Base-by-base conservation (phyloP, 2,113 vertebrate species). In the Maccullochella peelii region DNA sequence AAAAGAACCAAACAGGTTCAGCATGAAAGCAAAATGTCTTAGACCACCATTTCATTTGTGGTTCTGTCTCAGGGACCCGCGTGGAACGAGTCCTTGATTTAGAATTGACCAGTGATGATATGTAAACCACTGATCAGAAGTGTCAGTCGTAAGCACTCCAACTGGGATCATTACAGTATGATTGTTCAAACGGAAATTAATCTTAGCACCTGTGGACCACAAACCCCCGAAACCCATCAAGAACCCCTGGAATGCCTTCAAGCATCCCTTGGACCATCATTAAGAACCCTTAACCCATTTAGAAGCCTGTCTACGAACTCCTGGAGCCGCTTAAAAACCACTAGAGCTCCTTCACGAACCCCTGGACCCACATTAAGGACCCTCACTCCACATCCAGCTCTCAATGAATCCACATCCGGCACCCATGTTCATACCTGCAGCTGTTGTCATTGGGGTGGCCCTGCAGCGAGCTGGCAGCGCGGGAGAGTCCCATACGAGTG, bases 401-500 rank as follows among this genome's bases (percentile, higher is more conserved):
- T 14, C 4, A 36, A 25, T 18, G 15, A n/a, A 70, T 16, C 20
- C 21, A 9, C 47, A 21, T 2, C 2, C 47, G 63, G 8, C 10
- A 1, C 10, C 14, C 23, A 2, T 2, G 36, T 11, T 18, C 0
- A 9, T 86, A 99, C 98, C 97, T 94, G 97, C 98, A 99, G 94
- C 96, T 96, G 94, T 96, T 94, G 94, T 95, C 96, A 38, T 92
- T 94, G 0, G 94, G 94, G 0, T 94, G 92, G 0, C 96, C 90
- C 44, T 97, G 98, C 82, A 97, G 93, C 0, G 97, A 97, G 0
- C 33, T 62, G 88, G 96, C 95, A 0, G 97, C 97, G 1, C 96
- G 75, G 0, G 93, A 91, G 69, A 99, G 95, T 0, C 98, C 98
- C 95, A 99, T 90, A 36, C 97, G 97, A 3, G 95, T 77, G 50